A percentile compares a stretch with the other conserved stretches of the same genome.
These are phyloP conservation scores for Cinclus cinclus DNA, from an alignment of 2,113 vertebrate species.

Conservation along the genomic window DNA sequence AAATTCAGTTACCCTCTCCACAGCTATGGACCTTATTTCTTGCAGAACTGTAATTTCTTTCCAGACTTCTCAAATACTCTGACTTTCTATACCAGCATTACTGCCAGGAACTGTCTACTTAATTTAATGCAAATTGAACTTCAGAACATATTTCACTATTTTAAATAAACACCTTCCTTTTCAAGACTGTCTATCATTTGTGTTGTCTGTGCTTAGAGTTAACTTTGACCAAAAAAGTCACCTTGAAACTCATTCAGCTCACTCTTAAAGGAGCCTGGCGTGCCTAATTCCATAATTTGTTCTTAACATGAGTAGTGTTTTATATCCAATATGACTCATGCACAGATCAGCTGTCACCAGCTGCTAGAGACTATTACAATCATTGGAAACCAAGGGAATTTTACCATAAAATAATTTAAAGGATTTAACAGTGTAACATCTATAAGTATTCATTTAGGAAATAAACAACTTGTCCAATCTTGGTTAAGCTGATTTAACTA, in stretches of 20 bases:
- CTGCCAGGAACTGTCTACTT: background rate
- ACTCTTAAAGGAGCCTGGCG: background rate
- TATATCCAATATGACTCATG: background rate
- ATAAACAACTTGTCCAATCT: background rate
- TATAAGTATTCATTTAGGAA: background rate
- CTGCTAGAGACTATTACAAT: background rate
- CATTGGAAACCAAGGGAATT: background rate
- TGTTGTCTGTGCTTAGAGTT: background rate
- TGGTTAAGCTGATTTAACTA: background rate
- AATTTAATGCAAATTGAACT: background rate
- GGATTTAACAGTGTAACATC: background rate
- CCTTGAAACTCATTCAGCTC: background rate
- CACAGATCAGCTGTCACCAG: background rate
- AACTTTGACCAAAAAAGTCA: background rate
- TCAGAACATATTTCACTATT: background rate
- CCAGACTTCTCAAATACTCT: background rate
- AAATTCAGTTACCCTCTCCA: background rate
- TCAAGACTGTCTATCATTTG: background rate
- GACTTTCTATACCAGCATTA: background rate
- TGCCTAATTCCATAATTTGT: background rate
- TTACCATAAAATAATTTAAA: background rate
- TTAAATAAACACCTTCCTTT: background rate
- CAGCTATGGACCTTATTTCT: background rate
- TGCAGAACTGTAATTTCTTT: background rate
- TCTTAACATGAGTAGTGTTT: background rate